These are phyloP conservation scores for Drosophila leontia DNA, from an alignment of 1,140 invertebrate genomes.

Conservation along the genomic window DNA sequence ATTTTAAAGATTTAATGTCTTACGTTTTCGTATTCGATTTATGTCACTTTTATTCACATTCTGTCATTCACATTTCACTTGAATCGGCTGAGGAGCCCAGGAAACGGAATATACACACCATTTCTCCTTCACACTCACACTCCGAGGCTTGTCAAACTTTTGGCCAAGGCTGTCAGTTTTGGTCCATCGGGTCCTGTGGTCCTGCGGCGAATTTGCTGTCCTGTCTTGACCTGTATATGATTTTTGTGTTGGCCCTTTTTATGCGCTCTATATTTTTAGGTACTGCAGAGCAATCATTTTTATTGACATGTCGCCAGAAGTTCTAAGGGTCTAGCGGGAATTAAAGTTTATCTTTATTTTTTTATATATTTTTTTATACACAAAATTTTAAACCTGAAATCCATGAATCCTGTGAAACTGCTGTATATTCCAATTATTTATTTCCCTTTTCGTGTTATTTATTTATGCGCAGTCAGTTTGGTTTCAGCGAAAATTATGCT, in stretches of 20 bases:
- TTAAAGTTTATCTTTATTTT: constrained; percentile 14
- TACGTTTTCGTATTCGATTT: neutral
- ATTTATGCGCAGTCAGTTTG: constrained; percentile 45
- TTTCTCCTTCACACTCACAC: neutral
- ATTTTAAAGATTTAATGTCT: neutral
- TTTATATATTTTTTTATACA: no score
- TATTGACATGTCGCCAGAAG: constrained; percentile 19
- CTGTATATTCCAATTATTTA: constrained; percentile 3
- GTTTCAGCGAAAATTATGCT: constrained; percentile 43
- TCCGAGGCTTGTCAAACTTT: neutral
- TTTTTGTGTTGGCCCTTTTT: constrained; percentile 1
- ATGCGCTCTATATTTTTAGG: constrained; percentile 13
- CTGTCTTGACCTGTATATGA: constrained; percentile 24
- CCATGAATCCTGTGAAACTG: neutral
- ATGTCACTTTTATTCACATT: neutral
- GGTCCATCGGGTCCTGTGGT: neutral
- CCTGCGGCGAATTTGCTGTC: constrained; percentile 3
- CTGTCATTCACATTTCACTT: constrained; percentile 1
- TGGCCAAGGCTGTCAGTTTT: constrained; percentile 21
- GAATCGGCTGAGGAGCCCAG: neutral
- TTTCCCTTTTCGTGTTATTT: constrained; percentile 21
- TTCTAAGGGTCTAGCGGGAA: neutral
- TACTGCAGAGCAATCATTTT: constrained; percentile 29
- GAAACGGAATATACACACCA: neutral
- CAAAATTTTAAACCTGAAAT: neutral